Evolutionary conservation across 2,113 vertebrate genomes (phyloP), one percentile per base, ranked within the genome.

Genomic region (Callionymus lyra): DNA sequence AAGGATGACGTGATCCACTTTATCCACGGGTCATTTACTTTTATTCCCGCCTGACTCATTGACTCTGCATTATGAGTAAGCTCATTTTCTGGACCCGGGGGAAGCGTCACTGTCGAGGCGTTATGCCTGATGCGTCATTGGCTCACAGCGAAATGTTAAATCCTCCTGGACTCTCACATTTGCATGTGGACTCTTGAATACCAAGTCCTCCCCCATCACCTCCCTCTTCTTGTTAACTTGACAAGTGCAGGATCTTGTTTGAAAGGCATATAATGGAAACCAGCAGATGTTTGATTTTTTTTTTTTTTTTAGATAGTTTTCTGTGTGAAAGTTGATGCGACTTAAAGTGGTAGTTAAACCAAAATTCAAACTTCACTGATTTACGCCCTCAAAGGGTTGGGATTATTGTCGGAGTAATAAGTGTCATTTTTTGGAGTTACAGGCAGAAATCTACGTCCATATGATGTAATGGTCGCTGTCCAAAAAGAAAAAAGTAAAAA

Each of bases 21-120:
- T 49, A 44, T 67, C 43, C 59, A 68, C n/a, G 49, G 65, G 47
- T 64, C 59, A 66, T 69, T 72, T 60, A 44, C 65, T 69, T 53
- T 60, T 46, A 74, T 50, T 63, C 56, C 46, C 52, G 39, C 50
- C 16, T 72, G 66, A 68, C 62, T 75, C 63, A 70, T 48, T 9
- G 2, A 47, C 44, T 45, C 51, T 40, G 40, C 41, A 48, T 12
- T 39, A 51, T 68, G 56, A 80, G 62, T 58, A 59, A 66, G 63
- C 59, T 72, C 53, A 45, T 62, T 69, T 48, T 53, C 47, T 52
- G 40, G 50, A 66, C 49, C 44, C 12, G 21, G 40, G 64, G 56
- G 56, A 65, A 42, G 33, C 61, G 66, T 69, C 54, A 45, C 62
- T 42, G 45, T 32, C 40, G 34, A 60, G 35, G 38, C 53, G 41